Evolutionary conservation across 2,888 invertebrate genomes (phyloP).

Genomic region (Drosophila pseudotalamancana): DNA sequence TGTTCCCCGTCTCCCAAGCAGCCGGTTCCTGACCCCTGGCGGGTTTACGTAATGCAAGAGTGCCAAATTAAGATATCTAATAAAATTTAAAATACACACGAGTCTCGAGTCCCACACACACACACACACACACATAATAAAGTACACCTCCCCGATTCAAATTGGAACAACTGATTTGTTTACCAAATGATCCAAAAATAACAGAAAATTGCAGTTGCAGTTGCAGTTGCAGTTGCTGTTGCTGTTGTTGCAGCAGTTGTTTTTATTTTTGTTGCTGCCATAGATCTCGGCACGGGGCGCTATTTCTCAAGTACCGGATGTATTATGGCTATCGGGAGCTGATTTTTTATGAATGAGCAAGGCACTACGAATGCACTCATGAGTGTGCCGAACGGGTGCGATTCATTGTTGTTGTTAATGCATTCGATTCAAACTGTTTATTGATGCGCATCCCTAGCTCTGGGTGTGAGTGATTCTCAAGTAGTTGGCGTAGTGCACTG

Average conservation of each 20-base stretch:
- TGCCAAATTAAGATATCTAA: constrained; percentile 57
- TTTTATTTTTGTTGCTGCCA: constrained; percentile 1
- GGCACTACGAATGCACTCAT: constrained; percentile 37
- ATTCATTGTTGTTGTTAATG: constrained; percentile 43
- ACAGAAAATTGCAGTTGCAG: constrained; percentile 48
- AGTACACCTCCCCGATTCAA: constrained; percentile 27
- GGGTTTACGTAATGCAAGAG: constrained; percentile 28
- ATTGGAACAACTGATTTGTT: constrained; percentile 65
- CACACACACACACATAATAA: constrained; percentile 13
- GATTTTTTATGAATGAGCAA: constrained; percentile 65
- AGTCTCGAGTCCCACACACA: constrained; percentile 7
- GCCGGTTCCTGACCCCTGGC: constrained; percentile 3
- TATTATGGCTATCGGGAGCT: constrained; percentile 51
- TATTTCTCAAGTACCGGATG: constrained; percentile 64
- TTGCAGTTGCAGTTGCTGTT: constrained; percentile 3
- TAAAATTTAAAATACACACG: constrained; percentile 42
- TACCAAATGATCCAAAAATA: constrained; percentile 64
- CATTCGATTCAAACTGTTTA: constrained; percentile 50
- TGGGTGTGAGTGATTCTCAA: constrained; percentile 17
- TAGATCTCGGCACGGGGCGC: constrained; percentile 38
- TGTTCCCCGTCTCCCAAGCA: background rate
- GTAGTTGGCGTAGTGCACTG: constrained; percentile 23
- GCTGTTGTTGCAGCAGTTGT: background rate
- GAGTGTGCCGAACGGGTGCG: constrained; percentile 8
- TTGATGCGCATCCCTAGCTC: constrained; percentile 37